phyloP scores from a whole-genome alignment of 2,113 vertebrate species.

The Cinclus mexicanus region DNA sequence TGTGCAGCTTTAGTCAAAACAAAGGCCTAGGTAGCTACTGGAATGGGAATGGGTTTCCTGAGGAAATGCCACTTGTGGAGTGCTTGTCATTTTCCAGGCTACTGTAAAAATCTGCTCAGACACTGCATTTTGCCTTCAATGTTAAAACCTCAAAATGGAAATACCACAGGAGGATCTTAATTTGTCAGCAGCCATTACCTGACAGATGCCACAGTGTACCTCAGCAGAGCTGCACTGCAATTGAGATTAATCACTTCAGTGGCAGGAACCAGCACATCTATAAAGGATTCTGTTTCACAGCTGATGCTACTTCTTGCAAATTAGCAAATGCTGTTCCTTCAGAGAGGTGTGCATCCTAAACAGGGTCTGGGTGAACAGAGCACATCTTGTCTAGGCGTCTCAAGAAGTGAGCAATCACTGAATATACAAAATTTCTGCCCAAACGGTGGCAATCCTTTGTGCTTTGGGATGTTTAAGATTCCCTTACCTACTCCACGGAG shows the following conservation, averaged over 20 bases:
- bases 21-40: not conserved
- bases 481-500: not conserved
- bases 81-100: not conserved
- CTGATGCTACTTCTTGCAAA: not conserved
- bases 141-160: not conserved
- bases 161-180: not conserved
- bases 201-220: not conserved
- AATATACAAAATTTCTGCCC: not conserved
- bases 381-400: not conserved
- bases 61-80: slow-evolving; percentile 45
- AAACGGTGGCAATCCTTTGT: not conserved
- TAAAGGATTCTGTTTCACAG: not conserved
- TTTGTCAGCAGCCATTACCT: not conserved
- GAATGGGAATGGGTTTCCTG: slow-evolving; percentile 22
- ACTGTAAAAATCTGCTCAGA: not conserved
- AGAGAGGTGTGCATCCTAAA: not conserved
- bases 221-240: not conserved
- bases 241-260: not conserved
- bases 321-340: not conserved
- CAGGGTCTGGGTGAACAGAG: not conserved
- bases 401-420: not conserved
- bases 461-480: not conserved
- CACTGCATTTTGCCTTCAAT: not conserved
- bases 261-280: not conserved
- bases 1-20: not conserved